phyloP scores from a whole-genome alignment of 2,113 vertebrate genomes.

The Falco punctatus region DNA sequence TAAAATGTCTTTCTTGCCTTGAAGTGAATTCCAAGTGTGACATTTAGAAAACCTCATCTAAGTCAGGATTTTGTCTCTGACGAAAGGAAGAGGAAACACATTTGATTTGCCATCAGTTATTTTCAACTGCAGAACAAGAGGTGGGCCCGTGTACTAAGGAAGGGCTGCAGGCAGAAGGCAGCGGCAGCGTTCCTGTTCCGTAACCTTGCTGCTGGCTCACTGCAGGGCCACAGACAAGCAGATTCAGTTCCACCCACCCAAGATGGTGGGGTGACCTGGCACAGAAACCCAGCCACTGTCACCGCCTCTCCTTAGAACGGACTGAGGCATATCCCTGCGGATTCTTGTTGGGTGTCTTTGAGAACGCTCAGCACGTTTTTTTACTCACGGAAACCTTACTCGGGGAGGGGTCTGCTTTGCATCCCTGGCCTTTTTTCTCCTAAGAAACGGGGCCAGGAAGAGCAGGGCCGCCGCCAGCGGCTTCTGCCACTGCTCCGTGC shows the following conservation, averaged over 20 bases:
- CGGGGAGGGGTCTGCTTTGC: neutral
- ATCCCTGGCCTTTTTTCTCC: neutral
- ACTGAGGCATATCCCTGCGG: fast-evolving
- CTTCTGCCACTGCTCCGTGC: neutral
- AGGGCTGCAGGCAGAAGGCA: fast-evolving
- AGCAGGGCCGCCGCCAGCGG: neutral
- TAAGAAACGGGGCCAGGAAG: neutral
- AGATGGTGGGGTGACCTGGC: neutral
- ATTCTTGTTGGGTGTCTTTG: fast-evolving
- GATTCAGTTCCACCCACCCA: neutral
- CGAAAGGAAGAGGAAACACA: neutral
- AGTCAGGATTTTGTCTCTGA: neutral
- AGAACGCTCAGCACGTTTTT: neutral
- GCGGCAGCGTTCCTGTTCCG: neutral
- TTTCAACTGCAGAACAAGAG: neutral
- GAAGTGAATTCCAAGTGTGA: neutral
- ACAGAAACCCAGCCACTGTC: neutral
- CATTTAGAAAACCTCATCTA: neutral
- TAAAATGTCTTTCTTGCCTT: neutral
- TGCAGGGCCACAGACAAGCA: neutral
- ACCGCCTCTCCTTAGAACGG: fast-evolving
- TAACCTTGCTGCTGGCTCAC: neutral
- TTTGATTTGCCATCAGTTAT: neutral
- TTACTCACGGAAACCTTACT: neutral
- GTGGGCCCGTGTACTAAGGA: too few relatives aligned